These are phyloP conservation scores for Tachysurus vachellii DNA, from an alignment of 2,113 vertebrate genomes.

Conservation along the genomic window DNA sequence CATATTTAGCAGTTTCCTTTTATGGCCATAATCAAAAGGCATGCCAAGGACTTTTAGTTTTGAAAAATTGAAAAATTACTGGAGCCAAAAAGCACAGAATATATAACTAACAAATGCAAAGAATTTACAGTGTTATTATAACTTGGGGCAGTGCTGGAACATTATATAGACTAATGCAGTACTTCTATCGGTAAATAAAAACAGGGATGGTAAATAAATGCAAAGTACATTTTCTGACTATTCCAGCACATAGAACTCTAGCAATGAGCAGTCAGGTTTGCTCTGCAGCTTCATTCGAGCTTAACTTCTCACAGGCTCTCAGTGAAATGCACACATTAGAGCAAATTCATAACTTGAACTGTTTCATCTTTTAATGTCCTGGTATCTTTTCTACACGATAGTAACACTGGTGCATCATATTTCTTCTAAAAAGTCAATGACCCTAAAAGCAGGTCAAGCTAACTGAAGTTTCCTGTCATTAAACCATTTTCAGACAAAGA, in stretches of 20 bases:
- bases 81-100: background rate
- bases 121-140: background rate
- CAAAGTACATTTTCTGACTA: background rate
- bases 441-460: slow-evolving; percentile 23
- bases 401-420: background rate
- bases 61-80: background rate
- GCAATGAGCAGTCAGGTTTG: slow-evolving; percentile 61
- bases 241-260: slow-evolving; percentile 2
- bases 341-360: slow-evolving; percentile 64
- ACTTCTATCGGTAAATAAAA: too few species aligned
- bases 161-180: too few species aligned
- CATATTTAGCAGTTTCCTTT: slow-evolving; percentile 46
- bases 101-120: background rate
- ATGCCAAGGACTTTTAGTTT: slow-evolving; percentile 29
- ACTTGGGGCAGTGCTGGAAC: background rate
- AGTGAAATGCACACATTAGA: slow-evolving; percentile 76
- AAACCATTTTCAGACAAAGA: slow-evolving; percentile 15
- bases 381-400: slow-evolving; percentile 10
- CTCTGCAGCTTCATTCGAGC: slow-evolving; percentile 64
- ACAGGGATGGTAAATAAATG: slow-evolving; percentile 1
- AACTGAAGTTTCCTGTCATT: slow-evolving; percentile 25
- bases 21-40: slow-evolving; percentile 51
- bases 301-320: slow-evolving; percentile 67
- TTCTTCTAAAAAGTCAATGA: slow-evolving; percentile 8
- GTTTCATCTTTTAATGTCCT: slow-evolving; percentile 54